Percentiles rank a stretch among this genome's conserved stretches.
Evolutionary conservation across 92 coral and sea anemone species (phyloP).

Genomic region (Isaurus tuberculatus): DNA sequence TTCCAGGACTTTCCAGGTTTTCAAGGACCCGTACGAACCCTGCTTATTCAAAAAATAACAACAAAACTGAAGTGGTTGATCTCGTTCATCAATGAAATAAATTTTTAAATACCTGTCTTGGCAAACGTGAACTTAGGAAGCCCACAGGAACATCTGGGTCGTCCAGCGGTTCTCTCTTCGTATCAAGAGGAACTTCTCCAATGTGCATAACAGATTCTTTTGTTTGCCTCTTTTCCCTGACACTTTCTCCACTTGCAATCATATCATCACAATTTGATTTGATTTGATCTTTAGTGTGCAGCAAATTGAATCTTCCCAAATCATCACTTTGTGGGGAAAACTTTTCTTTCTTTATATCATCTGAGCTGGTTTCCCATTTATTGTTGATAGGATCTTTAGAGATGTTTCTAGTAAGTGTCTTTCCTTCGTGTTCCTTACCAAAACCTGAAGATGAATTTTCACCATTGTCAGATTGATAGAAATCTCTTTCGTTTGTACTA

Average conservation of each 20-base stretch:
- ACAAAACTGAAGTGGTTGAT: not conserved
- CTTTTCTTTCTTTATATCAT: constrained; percentile 25
- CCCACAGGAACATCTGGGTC: constrained; percentile 21
- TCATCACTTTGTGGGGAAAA: not conserved
- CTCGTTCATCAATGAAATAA: not conserved
- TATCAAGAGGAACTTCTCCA: not conserved
- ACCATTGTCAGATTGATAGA: not conserved
- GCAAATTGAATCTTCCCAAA: not conserved
- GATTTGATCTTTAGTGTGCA: not conserved
- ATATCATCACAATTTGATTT: not conserved
- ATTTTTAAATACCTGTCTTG: constrained; percentile 24
- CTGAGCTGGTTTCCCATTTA: not conserved
- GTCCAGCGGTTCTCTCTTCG: constrained; percentile 16
- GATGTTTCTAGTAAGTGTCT: not conserved
- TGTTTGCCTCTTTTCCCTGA: not conserved
- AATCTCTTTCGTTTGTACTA: not conserved
- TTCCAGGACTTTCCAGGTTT: too few relatives aligned
- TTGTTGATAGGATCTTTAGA: constrained; percentile 1
- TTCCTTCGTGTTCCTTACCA: not conserved
- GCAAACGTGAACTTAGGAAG: constrained; percentile 23
- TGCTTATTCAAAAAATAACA: not conserved
- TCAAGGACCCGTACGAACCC: not conserved
- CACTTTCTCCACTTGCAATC: not conserved
- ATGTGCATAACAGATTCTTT: not conserved
- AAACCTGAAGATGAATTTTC: not conserved